Conservation (phyloP, 2,888 invertebrate species). For the Mactromeris polynyma region DNA sequence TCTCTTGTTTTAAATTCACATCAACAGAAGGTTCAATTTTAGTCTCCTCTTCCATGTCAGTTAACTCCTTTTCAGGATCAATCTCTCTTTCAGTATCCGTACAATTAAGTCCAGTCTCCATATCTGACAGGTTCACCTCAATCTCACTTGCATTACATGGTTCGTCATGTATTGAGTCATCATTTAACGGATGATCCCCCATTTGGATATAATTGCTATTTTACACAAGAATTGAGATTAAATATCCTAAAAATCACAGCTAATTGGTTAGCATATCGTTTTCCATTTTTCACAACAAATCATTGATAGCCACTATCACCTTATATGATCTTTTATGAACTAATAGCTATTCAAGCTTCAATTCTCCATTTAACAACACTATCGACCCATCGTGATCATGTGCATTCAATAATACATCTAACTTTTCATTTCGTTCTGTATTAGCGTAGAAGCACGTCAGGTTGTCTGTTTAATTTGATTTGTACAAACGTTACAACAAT, state of each 20-base stretch:
- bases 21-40: neutral
- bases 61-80: neutral
- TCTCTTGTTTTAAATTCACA: neutral
- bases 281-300: constrained; percentile 44
- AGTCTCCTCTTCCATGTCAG: neutral
- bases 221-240: neutral
- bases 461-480: constrained; percentile 73
- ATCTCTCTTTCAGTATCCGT: neutral
- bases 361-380: constrained; percentile 51
- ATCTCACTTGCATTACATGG: neutral
- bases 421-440: constrained; percentile 70
- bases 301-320: constrained; percentile 49
- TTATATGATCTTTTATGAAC: constrained; percentile 43
- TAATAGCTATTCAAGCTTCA: constrained; percentile 53
- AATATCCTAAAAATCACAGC: constrained; percentile 16
- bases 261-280: constrained; percentile 53
- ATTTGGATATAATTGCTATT: neutral
- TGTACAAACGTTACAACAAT: constrained; percentile 70
- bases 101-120: neutral
- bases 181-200: neutral
- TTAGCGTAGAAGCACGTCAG: constrained; percentile 68
- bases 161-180: neutral
- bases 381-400: constrained; percentile 48
- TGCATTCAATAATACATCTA: constrained; percentile 73
- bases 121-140: neutral